These are phyloP conservation scores for Ammospiza caudacuta DNA, from an alignment of 2,113 vertebrate species.

Conservation along the genomic window DNA sequence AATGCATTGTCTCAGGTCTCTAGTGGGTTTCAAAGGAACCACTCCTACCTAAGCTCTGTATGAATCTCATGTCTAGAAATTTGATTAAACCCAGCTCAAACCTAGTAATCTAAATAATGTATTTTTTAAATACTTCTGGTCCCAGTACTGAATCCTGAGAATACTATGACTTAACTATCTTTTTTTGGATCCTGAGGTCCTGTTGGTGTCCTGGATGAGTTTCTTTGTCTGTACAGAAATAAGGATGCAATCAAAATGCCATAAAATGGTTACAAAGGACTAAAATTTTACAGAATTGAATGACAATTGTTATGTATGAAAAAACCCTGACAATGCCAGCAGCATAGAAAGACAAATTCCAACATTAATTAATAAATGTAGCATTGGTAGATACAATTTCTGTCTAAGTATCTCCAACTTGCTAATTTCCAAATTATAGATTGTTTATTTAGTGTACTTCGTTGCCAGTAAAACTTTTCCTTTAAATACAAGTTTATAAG, in stretches of 20 bases:
- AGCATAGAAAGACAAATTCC: background rate
- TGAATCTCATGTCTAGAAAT: background rate
- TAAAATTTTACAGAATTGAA: background rate
- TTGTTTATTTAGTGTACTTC: conserved; percentile 58
- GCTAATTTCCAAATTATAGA: conserved; percentile 38
- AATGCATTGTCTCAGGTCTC: background rate
- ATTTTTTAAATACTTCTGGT: fast-evolving
- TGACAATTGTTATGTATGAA: background rate
- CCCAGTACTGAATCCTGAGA: background rate
- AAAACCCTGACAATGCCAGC: background rate
- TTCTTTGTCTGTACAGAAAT: background rate
- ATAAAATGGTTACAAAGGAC: background rate
- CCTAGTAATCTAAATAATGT: background rate
- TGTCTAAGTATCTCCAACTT: background rate
- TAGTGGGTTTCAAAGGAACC: background rate
- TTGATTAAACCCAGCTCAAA: background rate
- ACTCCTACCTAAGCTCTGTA: background rate
- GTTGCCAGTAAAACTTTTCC: conserved; percentile 67
- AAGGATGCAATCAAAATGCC: background rate
- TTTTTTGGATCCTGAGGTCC: background rate
- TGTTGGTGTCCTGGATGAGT: background rate
- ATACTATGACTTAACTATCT: background rate
- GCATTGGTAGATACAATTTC: background rate
- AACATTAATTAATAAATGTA: background rate
- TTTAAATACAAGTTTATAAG: conserved; percentile 76